Evolutionary conservation across 2,888 invertebrate species (phyloP).

Genomic region (Orthonevra nobilis): DNA sequence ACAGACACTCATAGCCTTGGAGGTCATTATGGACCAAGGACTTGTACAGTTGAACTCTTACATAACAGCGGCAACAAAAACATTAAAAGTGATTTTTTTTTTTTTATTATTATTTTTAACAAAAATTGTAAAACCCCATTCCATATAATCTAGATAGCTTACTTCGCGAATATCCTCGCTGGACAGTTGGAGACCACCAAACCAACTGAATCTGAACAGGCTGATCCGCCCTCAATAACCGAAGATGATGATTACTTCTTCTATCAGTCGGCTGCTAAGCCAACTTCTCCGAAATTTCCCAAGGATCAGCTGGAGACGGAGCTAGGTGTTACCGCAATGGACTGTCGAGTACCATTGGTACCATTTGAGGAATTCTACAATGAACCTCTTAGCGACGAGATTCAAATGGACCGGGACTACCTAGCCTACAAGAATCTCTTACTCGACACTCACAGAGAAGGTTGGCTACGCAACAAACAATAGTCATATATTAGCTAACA

Average conservation of each 20-base stretch:
- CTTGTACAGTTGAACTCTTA: slow-evolving; percentile 92
- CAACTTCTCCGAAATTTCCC: slow-evolving; percentile 77
- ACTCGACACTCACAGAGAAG: slow-evolving; percentile 74
- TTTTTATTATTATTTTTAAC: too few relatives aligned
- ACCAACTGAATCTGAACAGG: slow-evolving; percentile 81
- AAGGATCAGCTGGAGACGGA: slow-evolving; percentile 83
- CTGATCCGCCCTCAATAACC: slow-evolving; percentile 79
- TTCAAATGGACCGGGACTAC: slow-evolving; percentile 97
- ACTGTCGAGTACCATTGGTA: slow-evolving; percentile 91
- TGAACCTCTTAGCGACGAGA: slow-evolving; percentile 93
- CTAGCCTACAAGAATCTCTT: slow-evolving; percentile 89
- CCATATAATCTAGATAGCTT: slow-evolving; percentile 84
- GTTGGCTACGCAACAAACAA: slow-evolving; percentile 55
- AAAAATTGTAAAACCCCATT: not conserved
- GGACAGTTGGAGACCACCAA: slow-evolving; percentile 87
- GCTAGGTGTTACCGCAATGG: slow-evolving; percentile 83
- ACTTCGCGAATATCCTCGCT: slow-evolving; percentile 93
- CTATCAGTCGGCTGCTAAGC: slow-evolving; percentile 76
- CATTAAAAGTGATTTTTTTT: slow-evolving; percentile 91
- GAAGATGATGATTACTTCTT: slow-evolving; percentile 78
- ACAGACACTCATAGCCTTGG: slow-evolving; percentile 93
- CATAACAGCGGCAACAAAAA: slow-evolving; percentile 91
- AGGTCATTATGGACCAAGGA: slow-evolving; percentile 89
- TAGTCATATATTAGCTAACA: not conserved
- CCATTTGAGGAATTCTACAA: slow-evolving; percentile 96